Conservation (phyloP, 2,888 invertebrate genomes). For the Ectemnius cavifrons region DNA sequence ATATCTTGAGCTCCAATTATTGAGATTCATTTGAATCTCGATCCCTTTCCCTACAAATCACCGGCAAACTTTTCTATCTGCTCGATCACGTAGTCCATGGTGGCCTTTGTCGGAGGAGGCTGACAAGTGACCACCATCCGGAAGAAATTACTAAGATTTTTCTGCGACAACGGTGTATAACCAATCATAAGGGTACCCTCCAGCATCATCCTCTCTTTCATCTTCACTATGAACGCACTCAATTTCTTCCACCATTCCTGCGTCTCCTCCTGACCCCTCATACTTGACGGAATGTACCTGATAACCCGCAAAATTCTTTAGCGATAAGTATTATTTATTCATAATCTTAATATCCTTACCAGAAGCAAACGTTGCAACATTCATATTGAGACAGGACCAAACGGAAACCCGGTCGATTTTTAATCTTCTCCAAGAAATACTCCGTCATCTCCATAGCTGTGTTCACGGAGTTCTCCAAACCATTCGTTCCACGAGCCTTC, state of each 20-base stretch:
- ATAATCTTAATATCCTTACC: constrained; percentile 81
- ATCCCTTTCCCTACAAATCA: constrained; percentile 50
- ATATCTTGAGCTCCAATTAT: neutral
- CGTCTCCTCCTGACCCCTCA: constrained; percentile 77
- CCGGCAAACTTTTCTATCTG: constrained; percentile 83
- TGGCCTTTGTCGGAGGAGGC: constrained; percentile 81
- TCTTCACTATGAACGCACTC: constrained; percentile 82
- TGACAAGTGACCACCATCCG: constrained; percentile 87
- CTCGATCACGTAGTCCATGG: constrained; percentile 83
- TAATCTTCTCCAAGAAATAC: constrained; percentile 80
- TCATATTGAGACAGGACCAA: constrained; percentile 83
- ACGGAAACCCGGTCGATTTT: constrained; percentile 81
- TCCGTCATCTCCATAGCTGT: constrained; percentile 82
- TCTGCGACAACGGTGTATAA: constrained; percentile 84
- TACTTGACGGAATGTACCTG: constrained; percentile 82
- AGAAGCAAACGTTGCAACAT: constrained; percentile 93
- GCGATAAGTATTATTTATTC: neutral
- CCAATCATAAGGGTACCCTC: constrained; percentile 87
- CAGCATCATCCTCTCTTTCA: constrained; percentile 85
- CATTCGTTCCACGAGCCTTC: constrained; percentile 87
- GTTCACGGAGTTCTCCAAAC: constrained; percentile 82
- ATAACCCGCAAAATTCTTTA: neutral
- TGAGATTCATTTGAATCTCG: neutral
- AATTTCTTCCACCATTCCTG: constrained; percentile 80
- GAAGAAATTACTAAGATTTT: constrained; percentile 86